Percentiles rank a stretch among this genome's conserved stretches.
Evolutionary conservation across 1,140 invertebrate species (phyloP).

Genomic region (Drosophila saltans): DNA sequence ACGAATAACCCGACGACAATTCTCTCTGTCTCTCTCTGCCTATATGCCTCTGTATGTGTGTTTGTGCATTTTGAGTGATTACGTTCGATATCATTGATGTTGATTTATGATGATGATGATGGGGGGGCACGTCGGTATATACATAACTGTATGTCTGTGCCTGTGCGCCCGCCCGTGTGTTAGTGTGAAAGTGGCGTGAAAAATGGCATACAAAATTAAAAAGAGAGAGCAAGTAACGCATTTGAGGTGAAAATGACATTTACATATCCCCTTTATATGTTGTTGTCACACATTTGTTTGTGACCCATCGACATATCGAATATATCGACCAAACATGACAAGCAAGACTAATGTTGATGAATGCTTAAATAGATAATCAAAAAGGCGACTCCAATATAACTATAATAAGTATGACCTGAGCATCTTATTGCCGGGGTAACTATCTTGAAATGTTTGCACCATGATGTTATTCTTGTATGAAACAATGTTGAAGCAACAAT

Average conservation of each 20-base stretch:
- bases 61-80: conserved; percentile 73
- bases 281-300: neutral
- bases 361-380: neutral
- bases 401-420: neutral
- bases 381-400: neutral
- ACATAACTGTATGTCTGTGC: conserved; percentile 12
- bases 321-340: neutral
- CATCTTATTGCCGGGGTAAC: no score
- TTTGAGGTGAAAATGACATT: conserved; percentile 41
- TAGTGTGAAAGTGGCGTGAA: conserved; percentile 44
- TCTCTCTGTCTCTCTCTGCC: conserved; percentile 14
- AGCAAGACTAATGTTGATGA: neutral
- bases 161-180: conserved; percentile 32
- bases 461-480: no score
- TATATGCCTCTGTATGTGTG: conserved; percentile 2
- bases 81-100: conserved; percentile 80
- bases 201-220: conserved; percentile 52
- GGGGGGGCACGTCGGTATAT: conserved; percentile 21
- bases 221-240: neutral
- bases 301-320: conserved; percentile 2
- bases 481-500: no score
- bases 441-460: no score
- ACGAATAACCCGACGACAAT: conserved; percentile 40
- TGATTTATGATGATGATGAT: conserved; percentile 75
- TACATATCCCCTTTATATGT: neutral